These are phyloP conservation scores for Drosophila infuscata DNA, from an alignment of 2,888 invertebrate genomes.

Conservation along the genomic window DNA sequence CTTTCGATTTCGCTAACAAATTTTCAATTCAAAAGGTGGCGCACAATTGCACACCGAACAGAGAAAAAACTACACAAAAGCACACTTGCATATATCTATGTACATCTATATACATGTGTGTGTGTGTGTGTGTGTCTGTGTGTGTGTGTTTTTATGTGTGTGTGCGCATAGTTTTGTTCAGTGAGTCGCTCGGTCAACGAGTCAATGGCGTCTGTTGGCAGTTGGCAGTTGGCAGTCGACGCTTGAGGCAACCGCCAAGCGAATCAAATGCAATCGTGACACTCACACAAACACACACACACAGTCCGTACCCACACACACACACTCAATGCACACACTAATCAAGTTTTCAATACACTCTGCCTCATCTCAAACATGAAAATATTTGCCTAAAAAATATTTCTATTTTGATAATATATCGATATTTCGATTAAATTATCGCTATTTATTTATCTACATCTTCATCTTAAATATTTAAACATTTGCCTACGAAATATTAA, in stretches of 20 bases:
- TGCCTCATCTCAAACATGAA: background rate
- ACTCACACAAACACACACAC: slow-evolving; percentile 25
- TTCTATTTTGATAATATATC: background rate
- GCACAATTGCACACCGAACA: slow-evolving; percentile 54
- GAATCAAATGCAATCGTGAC: slow-evolving; percentile 56
- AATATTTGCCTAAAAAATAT: background rate
- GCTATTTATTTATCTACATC: background rate
- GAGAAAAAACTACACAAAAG: slow-evolving; percentile 12
- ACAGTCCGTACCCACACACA: background rate
- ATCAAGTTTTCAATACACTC: background rate
- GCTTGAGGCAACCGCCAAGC: slow-evolving; percentile 44
- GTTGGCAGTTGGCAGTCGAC: slow-evolving; percentile 51
- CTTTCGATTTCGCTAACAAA: slow-evolving; percentile 83
- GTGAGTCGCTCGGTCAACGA: slow-evolving; percentile 80
- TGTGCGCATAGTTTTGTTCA: slow-evolving; percentile 58
- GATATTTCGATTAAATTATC: background rate
- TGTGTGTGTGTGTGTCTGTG: slow-evolving; percentile 10
- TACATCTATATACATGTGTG: background rate
- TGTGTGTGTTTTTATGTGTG: slow-evolving; percentile 7
- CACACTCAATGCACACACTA: slow-evolving; percentile 1
- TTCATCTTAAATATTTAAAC: background rate
- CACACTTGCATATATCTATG: slow-evolving; percentile 7
- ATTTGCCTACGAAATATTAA: background rate
- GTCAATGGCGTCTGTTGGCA: slow-evolving; percentile 72
- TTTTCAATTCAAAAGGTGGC: slow-evolving; percentile 63